Percentiles rank a stretch among this genome's conserved stretches.
Evolutionary conservation across 1,140 invertebrate species (phyloP).

Genomic region (Leptonema lineaticorne): DNA sequence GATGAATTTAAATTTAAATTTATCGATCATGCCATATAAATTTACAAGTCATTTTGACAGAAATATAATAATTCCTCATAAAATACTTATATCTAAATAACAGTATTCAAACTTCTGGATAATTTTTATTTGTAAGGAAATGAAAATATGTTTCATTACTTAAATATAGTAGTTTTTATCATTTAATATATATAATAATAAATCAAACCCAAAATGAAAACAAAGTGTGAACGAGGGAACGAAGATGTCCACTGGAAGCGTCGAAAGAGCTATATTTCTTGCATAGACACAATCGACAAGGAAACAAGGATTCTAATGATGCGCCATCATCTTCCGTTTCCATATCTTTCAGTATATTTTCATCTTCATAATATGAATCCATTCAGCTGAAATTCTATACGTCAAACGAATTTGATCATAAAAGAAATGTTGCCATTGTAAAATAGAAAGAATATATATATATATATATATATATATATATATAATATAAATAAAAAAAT

Average conservation of each 20-base stretch:
- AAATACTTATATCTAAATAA: background rate
- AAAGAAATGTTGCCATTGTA: too few species aligned
- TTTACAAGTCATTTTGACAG: background rate
- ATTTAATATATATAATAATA: background rate
- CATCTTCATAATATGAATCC: too few species aligned
- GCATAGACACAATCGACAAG: background rate
- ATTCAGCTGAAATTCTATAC: too few species aligned
- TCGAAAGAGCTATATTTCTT: background rate
- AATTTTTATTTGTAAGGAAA: background rate
- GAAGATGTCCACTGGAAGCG: background rate
- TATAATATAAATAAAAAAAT: too few species aligned
- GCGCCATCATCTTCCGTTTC: too few species aligned
- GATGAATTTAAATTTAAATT: background rate
- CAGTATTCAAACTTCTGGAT: background rate
- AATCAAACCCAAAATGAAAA: background rate
- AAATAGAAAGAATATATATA: too few species aligned
- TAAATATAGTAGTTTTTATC: background rate
- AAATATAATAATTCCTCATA: background rate
- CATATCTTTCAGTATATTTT: too few species aligned
- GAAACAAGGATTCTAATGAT: too few species aligned
- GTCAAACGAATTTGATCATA: too few species aligned
- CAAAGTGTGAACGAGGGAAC: background rate
- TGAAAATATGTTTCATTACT: background rate
- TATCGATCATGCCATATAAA: background rate
- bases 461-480: too few species aligned